These are phyloP conservation scores for Arctopsyche grandis DNA, from an alignment of 1,140 invertebrate genomes.

Conservation along the genomic window DNA sequence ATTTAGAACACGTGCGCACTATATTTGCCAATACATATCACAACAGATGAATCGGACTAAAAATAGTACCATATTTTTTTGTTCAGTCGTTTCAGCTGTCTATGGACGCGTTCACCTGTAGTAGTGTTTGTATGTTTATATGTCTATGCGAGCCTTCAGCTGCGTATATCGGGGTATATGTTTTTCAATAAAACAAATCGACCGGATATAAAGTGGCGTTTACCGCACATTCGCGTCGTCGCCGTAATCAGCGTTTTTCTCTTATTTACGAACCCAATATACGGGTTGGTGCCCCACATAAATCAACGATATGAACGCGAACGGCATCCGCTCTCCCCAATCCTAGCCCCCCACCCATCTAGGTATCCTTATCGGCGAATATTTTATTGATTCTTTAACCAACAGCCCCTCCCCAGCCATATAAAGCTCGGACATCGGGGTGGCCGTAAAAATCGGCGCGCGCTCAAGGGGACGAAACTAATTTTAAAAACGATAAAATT, in stretches of 20 bases:
- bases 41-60: no score
- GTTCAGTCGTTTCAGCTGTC: no score
- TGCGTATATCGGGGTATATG: not conserved
- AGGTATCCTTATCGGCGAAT: not conserved
- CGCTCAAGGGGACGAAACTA: slow-evolving; percentile 23
- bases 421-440: not conserved
- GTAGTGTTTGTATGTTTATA: no score
- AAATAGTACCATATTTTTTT: no score
- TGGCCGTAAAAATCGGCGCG: slow-evolving; percentile 32
- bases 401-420: not conserved
- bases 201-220: slow-evolving; percentile 40
- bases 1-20: no score
- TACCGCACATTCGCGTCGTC: slow-evolving; percentile 27
- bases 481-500: slow-evolving; percentile 52
- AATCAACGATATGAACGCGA: slow-evolving; percentile 38
- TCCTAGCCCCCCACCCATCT: not conserved
- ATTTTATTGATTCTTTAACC: slow-evolving; percentile 38
- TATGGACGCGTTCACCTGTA: no score
- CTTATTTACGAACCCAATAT: slow-evolving; percentile 42
- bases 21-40: no score
- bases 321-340: slow-evolving; percentile 12
- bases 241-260: slow-evolving; percentile 39
- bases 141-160: no score
- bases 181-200: slow-evolving; percentile 42
- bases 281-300: not conserved